A percentile compares a stretch with the other conserved stretches of the same genome.
phyloP scores from a whole-genome alignment of 2,797 vertebrate genomes.

The Corythornis leucogaster region DNA sequence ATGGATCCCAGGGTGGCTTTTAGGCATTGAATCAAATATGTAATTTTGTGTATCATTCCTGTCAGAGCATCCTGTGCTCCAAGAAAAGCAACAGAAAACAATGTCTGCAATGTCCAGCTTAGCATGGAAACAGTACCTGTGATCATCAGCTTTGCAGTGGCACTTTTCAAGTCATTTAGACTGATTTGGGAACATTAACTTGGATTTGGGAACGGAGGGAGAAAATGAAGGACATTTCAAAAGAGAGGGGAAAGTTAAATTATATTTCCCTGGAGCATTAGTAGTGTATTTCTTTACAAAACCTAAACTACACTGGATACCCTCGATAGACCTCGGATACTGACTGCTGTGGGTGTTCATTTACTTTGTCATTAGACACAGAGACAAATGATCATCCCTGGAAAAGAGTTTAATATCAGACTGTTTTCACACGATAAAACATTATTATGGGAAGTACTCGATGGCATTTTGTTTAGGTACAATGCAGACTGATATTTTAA shows the following conservation, averaged over 20 bases:
- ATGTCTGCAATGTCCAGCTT: constrained; percentile 51
- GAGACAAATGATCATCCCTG: constrained; percentile 26
- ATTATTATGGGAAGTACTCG: background rate
- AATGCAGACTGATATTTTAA: background rate
- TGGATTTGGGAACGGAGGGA: background rate
- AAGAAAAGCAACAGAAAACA: constrained; percentile 73
- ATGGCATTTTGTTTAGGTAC: constrained; percentile 21
- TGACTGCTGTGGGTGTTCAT: background rate
- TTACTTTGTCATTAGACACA: constrained; percentile 29
- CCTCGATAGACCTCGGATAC: background rate
- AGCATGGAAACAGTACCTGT: constrained; percentile 56
- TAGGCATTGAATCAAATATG: constrained; percentile 81
- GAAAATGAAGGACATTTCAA: constrained; percentile 47
- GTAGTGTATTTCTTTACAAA: constrained; percentile 28
- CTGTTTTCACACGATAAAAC: background rate
- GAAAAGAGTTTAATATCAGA: background rate
- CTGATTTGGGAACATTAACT: background rate
- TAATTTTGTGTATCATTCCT: constrained; percentile 81
- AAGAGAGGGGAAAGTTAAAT: constrained; percentile 27
- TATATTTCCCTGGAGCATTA: constrained; percentile 12
- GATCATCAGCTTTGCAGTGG: constrained; percentile 6
- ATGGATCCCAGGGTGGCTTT: constrained; percentile 82
- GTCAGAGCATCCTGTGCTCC: constrained; percentile 77
- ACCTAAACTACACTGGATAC: constrained; percentile 2
- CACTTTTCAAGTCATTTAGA: constrained; percentile 13